Percentiles rank a stretch among this genome's conserved stretches.
Conservation (phyloP, 2,113 vertebrate genomes). For the Herpailurus yagouaroundi region DNA sequence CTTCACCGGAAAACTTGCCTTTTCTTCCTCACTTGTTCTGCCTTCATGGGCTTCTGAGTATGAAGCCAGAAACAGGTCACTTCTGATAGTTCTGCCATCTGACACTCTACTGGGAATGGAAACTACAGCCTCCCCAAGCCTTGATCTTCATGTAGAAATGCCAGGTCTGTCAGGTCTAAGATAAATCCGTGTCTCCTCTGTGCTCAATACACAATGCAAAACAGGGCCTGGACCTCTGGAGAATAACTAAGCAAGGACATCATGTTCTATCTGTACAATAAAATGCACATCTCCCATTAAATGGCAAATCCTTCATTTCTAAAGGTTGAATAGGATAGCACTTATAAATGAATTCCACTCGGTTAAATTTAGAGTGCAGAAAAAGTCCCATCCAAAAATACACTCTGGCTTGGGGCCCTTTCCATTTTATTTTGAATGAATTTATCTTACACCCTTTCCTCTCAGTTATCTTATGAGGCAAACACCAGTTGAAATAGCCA, state of each 20-base stretch:
- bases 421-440: conserved; percentile 56
- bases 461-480: background rate
- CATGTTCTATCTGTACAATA: background rate
- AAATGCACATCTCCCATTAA: conserved; percentile 40
- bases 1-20: background rate
- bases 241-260: background rate
- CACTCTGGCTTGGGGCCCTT: background rate
- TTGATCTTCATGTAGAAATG: background rate
- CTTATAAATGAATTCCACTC: conserved; percentile 38
- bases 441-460: conserved; percentile 31
- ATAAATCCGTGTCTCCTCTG: background rate
- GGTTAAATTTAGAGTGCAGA: conserved; percentile 43
- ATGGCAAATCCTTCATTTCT: background rate
- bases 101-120: background rate
- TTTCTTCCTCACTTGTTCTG: background rate
- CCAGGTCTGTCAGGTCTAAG: background rate
- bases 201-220: background rate
- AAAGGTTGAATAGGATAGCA: background rate
- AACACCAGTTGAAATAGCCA: background rate
- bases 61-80: background rate
- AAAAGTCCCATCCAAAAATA: conserved; percentile 48
- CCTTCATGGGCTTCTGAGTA: background rate
- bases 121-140: background rate
- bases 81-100: background rate
- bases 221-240: background rate